Conservation (phyloP, 1,140 invertebrate genomes). For the Drosophila rufa region DNA sequence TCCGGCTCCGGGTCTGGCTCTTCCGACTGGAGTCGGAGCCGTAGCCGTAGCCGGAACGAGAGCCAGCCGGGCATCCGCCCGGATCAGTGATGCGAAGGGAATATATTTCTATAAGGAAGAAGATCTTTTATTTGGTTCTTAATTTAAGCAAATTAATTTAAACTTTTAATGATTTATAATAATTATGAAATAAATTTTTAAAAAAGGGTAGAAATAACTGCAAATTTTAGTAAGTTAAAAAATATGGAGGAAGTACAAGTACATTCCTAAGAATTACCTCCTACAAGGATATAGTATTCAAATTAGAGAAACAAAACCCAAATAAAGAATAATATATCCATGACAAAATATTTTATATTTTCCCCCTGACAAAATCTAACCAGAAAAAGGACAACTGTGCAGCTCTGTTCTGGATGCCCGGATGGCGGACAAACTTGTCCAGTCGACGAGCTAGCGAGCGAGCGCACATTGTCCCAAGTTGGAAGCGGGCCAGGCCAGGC, state of each 20-base stretch:
- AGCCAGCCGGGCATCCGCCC: constrained; percentile 23
- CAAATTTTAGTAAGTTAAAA: too few species aligned
- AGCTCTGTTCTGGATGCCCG: constrained; percentile 5
- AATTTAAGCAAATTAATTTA: too few species aligned
- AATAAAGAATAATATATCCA: too few species aligned
- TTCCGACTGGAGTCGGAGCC: constrained; percentile 2
- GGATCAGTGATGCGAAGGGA: background rate
- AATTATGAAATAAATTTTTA: too few species aligned
- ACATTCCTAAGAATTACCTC: too few species aligned
- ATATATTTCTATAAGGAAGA: too few species aligned
- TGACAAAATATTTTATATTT: background rate
- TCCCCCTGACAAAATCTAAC: background rate
- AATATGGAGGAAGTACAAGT: too few species aligned
- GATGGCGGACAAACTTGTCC: constrained; percentile 73
- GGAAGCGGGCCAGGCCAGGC: constrained; percentile 37
- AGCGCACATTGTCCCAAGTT: constrained; percentile 61
- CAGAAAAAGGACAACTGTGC: background rate
- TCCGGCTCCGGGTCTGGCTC: constrained; percentile 6
- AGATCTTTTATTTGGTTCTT: too few species aligned
- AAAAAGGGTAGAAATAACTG: too few species aligned
- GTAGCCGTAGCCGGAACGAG: constrained; percentile 31
- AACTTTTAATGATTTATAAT: too few species aligned
- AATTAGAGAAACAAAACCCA: too few species aligned
- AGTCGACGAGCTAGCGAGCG: constrained; percentile 56
- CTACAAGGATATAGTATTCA: too few species aligned